Evolutionary conservation across 2,797 vertebrate species (phyloP).

Genomic region (Fringilla coelebs): DNA sequence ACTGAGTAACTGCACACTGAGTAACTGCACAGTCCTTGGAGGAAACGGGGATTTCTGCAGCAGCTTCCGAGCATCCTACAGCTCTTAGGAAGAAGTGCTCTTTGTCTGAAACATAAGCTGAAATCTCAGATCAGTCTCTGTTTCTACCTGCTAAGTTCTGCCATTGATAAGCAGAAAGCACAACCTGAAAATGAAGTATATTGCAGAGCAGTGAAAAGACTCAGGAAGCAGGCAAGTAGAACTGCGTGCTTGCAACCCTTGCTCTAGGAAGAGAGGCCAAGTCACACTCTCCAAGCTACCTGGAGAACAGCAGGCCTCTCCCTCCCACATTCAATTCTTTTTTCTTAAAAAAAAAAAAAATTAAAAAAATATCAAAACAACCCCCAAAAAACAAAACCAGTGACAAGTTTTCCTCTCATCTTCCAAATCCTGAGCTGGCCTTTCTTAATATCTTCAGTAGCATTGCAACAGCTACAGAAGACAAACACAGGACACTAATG

Average conservation of each 20-base stretch:
- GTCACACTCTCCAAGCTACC: neutral
- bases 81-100: neutral
- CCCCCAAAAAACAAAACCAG: neutral
- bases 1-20: neutral
- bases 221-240: neutral
- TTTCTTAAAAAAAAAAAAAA: no score
- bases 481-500: neutral
- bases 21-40: neutral
- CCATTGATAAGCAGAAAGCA: neutral
- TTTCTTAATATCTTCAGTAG: neutral
- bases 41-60: neutral
- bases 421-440: neutral
- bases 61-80: rapidly evolving
- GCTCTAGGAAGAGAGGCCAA: neutral
- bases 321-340: neutral
- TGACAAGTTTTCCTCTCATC: neutral
- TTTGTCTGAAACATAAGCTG: neutral
- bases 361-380: neutral
- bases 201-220: neutral
- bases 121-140: neutral
- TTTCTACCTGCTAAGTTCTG: neutral
- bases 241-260: neutral
- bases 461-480: neutral
- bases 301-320: neutral
- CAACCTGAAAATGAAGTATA: neutral